These are phyloP conservation scores for Apis florea DNA, from an alignment of 1,140 invertebrate genomes.

Conservation along the genomic window DNA sequence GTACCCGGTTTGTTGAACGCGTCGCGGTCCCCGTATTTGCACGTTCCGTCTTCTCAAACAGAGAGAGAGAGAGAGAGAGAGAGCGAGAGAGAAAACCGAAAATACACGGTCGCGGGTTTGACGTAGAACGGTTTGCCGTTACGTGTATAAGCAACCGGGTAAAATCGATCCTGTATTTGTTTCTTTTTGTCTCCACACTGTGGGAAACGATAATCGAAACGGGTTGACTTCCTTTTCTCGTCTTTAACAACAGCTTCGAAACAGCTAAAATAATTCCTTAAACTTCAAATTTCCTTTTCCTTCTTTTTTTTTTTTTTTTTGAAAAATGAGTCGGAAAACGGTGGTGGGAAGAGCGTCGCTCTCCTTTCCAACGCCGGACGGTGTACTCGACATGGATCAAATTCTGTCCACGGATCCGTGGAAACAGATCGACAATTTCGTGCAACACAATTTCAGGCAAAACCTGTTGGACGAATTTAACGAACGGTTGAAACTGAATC, in stretches of 20 bases:
- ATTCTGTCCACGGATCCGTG: slow-evolving; percentile 14
- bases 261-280: no score
- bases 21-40: background rate
- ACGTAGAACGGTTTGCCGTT: slow-evolving; percentile 28
- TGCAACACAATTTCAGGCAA: slow-evolving; percentile 3
- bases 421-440: slow-evolving; percentile 21
- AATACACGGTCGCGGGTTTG: slow-evolving; percentile 25
- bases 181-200: background rate
- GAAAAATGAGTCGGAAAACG: slow-evolving; percentile 13
- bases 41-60: slow-evolving; percentile 1
- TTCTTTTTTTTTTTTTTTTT: no score
- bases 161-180: slow-evolving; percentile 35
- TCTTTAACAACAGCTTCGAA: background rate
- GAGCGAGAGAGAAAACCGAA: slow-evolving; percentile 12
- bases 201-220: background rate
- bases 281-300: no score
- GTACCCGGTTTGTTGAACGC: background rate
- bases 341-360: slow-evolving; percentile 36
- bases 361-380: slow-evolving; percentile 26
- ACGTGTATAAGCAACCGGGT: slow-evolving; percentile 16
- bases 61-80: background rate
- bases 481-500: background rate
- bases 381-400: slow-evolving; percentile 33
- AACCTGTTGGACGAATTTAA: slow-evolving; percentile 27
- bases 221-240: background rate